Base-by-base conservation (phyloP, 2,113 vertebrate species). In the Triplophysa siluroides region DNA sequence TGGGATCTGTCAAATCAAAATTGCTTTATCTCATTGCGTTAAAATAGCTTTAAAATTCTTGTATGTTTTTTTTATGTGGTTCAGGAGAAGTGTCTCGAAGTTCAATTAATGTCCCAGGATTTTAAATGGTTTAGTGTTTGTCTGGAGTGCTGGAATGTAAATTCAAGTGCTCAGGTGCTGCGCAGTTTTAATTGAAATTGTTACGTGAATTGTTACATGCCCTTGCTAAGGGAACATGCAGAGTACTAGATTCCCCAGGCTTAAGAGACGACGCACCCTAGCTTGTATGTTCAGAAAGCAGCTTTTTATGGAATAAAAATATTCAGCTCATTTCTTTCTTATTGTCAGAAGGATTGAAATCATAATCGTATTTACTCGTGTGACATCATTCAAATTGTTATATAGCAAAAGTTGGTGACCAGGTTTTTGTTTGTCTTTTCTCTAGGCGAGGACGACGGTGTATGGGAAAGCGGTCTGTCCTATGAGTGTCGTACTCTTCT, bases 401-500 rank as follows among this genome's bases (percentile, higher is more conserved):
- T 19, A 41, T 26, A 16, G 33, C 71, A 24, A 12, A 45, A 56
- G 38, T 43, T 74, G 29, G 33, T 74, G 71, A 74, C 71, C 38
- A 41, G n/a, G 54, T 45, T n/a, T 74, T n/a, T 74, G 33, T 38
- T 18, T 11, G 11, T 24, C 77, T 74, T 71, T 47, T 82, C 52
- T 83, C 88, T 80, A 99, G 98, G 95, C 84, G 96, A 98, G 79
- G 97, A 99, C 86, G 96, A 99, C 78, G 98, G 97, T 7, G 94
- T 95, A 41, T 99, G 98, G 98, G 98, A 99, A 87, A 99, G 96
- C 0, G 97, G 98, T 52, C 94, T 99, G 73, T 98, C 97, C n/a
- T 99, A 99, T 0, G 98, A 99, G 88, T 99, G 98, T 86, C 96
- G 98, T 63, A 99, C 97, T 29, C 93, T 99, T 56, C 95, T 99